Conservation (phyloP, 2,113 vertebrate species). For the Ctenomys sociabilis region DNA sequence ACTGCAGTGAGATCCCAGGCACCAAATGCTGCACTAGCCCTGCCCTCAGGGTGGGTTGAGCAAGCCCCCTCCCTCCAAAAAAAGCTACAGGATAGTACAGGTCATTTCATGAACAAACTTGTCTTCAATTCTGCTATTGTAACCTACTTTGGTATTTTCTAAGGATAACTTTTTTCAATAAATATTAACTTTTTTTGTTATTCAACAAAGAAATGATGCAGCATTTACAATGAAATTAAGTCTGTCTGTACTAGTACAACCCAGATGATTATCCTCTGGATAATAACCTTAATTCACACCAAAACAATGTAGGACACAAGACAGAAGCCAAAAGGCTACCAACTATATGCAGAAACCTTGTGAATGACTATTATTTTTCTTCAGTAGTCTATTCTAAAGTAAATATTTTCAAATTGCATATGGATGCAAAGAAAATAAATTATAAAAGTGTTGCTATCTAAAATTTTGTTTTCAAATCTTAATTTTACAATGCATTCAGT, state of each 20-base stretch:
- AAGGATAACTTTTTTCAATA: neutral
- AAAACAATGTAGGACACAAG: neutral
- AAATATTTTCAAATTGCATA: neutral
- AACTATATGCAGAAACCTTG: neutral
- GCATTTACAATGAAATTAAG: neutral
- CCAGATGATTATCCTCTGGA: neutral
- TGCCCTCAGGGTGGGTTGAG: too few species aligned
- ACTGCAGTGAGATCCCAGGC: too few species aligned
- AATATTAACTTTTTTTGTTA: constrained; percentile 31
- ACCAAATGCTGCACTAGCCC: too few species aligned
- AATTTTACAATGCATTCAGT: neutral
- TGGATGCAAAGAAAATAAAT: constrained; percentile 38
- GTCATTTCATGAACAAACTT: constrained; percentile 48
- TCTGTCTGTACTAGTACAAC: neutral
- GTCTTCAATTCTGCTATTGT: neutral
- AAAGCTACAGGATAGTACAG: neutral
- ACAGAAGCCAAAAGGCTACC: constrained; percentile 15
- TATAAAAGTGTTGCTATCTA: neutral
- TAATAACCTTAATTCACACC: constrained; percentile 7
- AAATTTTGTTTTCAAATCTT: constrained; percentile 4
- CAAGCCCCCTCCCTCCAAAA: too few species aligned
- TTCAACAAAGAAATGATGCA: neutral
- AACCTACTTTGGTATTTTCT: constrained; percentile 23
- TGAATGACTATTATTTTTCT: constrained; percentile 26
- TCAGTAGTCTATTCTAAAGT: neutral